Evolutionary conservation across 2,888 invertebrate genomes (phyloP).

Genomic region (Junonia oenone): DNA sequence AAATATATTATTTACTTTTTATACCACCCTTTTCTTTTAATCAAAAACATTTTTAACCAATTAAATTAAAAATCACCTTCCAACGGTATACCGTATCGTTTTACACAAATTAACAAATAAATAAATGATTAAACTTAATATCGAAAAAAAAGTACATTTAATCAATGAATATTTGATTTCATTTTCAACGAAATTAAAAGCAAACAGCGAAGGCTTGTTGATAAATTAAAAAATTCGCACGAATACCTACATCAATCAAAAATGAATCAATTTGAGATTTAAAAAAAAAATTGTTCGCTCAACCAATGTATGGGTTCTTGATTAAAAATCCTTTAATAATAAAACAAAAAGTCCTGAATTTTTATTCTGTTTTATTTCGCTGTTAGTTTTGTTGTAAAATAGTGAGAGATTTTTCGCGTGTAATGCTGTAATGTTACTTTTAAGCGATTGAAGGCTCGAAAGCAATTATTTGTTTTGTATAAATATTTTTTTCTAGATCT

Average conservation of each 20-base stretch:
- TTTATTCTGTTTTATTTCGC: background rate
- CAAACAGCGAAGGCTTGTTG: background rate
- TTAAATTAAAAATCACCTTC: too few relatives aligned
- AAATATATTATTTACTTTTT: too few relatives aligned
- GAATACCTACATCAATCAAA: slow-evolving; percentile 1
- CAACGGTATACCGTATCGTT: too few relatives aligned
- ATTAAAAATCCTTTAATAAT: background rate
- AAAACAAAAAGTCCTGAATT: background rate
- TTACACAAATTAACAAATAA: too few relatives aligned
- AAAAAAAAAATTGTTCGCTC: background rate
- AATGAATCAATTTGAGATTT: background rate
- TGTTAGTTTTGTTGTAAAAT: background rate
- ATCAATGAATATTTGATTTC: slow-evolving; percentile 1
- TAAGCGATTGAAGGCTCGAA: too few relatives aligned
- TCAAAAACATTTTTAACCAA: too few relatives aligned
- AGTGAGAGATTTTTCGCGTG: too few relatives aligned
- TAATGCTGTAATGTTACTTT: too few relatives aligned
- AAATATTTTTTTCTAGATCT: too few relatives aligned
- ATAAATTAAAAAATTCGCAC: background rate
- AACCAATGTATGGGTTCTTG: background rate
- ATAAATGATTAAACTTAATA: background rate
- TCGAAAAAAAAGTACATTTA: background rate
- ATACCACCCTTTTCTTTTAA: too few relatives aligned
- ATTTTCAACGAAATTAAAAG: slow-evolving; percentile 2
- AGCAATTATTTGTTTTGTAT: too few relatives aligned